Evolutionary conservation across 1,140 invertebrate genomes (phyloP).

Genomic region (Sitobion miscanthi): DNA sequence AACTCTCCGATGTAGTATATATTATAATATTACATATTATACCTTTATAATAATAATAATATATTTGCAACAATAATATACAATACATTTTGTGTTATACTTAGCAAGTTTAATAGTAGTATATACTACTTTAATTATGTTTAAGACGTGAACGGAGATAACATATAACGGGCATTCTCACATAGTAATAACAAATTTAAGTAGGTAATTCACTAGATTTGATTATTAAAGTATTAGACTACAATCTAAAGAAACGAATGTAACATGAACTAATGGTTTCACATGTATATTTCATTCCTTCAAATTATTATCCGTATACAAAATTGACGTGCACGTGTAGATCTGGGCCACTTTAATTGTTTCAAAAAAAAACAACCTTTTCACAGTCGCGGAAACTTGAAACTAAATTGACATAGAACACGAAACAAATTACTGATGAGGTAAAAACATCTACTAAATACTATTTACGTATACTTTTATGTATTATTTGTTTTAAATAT

Average conservation of each 20-base stretch:
- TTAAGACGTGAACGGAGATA: background rate
- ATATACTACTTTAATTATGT: background rate
- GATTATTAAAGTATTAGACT: background rate
- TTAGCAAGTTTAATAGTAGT: background rate
- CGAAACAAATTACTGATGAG: background rate
- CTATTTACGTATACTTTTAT: background rate
- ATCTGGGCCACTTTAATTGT: constrained; percentile 27
- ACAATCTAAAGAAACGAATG: background rate
- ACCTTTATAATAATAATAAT: background rate
- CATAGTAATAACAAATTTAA: constrained; percentile 21
- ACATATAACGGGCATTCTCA: background rate
- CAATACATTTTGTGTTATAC: no score
- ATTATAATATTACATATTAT: background rate
- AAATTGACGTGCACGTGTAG: background rate
- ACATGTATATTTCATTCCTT: background rate
- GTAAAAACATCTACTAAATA: background rate
- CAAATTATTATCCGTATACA: background rate
- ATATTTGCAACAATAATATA: no score
- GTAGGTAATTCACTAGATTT: background rate
- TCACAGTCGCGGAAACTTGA: background rate
- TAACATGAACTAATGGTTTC: constrained; percentile 16
- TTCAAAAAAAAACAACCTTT: background rate
- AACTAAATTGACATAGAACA: constrained; percentile 16
- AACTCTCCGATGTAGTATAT: background rate
- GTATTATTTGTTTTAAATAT: background rate